These are phyloP conservation scores for Phylloscopus whistleri DNA, from an alignment of 2,113 vertebrate species.

Conservation along the genomic window DNA sequence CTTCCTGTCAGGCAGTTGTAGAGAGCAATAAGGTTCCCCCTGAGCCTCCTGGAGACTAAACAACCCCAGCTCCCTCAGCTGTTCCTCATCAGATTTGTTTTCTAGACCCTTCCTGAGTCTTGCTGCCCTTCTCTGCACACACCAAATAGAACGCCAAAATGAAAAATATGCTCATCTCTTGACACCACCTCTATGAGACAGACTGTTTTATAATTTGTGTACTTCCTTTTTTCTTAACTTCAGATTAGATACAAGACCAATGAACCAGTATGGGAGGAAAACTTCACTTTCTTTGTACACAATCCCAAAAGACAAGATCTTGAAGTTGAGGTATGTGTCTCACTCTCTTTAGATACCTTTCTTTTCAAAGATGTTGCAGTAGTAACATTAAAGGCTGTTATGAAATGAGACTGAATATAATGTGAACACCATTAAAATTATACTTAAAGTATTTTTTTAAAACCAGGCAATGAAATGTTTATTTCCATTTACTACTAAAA, in stretches of 20 bases:
- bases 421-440: background rate
- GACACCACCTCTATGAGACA: background rate
- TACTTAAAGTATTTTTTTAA: background rate
- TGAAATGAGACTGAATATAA: background rate
- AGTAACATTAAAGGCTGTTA: background rate
- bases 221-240: background rate
- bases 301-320: slow-evolving; percentile 91
- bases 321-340: slow-evolving; percentile 85
- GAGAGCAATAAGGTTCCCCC: background rate
- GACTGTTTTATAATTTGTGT: background rate
- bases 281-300: slow-evolving; percentile 92
- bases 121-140: background rate
- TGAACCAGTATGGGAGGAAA: slow-evolving; percentile 94
- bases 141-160: background rate
- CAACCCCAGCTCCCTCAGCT: background rate
- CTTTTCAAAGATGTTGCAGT: background rate
- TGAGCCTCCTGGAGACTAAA: background rate
- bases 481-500: background rate
- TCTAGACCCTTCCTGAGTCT: background rate
- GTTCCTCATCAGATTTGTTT: background rate
- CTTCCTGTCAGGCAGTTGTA: background rate
- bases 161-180: background rate
- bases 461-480: background rate
- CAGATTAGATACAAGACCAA: slow-evolving; percentile 91
- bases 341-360: background rate